These are phyloP conservation scores for Chloebia gouldiae DNA, from an alignment of 2,113 vertebrate genomes.

Conservation along the genomic window DNA sequence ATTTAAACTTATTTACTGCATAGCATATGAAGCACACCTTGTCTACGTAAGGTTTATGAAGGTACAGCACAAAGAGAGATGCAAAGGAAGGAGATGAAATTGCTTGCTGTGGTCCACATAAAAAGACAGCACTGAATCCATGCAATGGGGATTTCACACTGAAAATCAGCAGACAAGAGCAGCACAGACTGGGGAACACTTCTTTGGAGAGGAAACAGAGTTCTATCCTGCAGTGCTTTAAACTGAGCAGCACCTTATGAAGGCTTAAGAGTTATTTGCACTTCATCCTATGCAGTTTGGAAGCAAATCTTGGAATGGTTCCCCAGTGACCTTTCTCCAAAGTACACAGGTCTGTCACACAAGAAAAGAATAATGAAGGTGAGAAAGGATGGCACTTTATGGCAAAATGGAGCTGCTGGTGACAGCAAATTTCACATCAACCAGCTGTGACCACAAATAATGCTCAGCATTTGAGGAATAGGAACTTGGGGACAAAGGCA, in stretches of 20 bases:
- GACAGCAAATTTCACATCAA: background rate
- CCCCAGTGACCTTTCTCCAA: background rate
- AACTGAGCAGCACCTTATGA: background rate
- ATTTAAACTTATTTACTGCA: background rate
- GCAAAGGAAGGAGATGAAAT: background rate
- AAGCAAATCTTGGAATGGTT: background rate
- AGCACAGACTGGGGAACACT: background rate
- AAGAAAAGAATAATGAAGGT: background rate
- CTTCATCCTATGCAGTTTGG: background rate
- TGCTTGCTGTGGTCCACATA: background rate
- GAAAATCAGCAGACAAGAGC: background rate
- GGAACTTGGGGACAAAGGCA: background rate
- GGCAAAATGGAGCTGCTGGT: background rate
- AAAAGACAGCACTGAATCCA: background rate
- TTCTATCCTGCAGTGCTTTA: background rate
- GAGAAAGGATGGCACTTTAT: background rate
- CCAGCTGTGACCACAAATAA: background rate
- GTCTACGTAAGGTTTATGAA: background rate
- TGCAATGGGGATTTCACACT: background rate
- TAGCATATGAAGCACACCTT: background rate
- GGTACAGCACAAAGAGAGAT: background rate
- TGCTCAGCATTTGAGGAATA: background rate
- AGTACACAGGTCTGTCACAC: background rate
- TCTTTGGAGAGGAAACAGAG: background rate
- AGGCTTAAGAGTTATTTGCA: background rate